Base-by-base conservation (phyloP, 2,888 invertebrate genomes). In the Theretra japonica region DNA sequence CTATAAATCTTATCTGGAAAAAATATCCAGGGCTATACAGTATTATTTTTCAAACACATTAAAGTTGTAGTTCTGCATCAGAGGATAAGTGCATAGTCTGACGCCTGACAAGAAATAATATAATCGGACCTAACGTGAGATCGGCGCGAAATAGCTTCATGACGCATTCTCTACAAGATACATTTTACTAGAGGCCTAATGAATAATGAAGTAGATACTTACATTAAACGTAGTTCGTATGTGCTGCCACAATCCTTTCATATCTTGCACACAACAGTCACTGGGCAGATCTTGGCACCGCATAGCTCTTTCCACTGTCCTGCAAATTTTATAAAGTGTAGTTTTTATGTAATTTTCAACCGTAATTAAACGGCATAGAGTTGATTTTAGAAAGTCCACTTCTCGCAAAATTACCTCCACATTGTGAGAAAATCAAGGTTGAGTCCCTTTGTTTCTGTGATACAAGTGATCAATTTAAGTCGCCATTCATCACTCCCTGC, bases 401-500 rank as follows among this genome's bases (percentile, higher is more conserved):
- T 41, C 65, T 23, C 23, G 41, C 23, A 50, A 58, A 68, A 56
- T 84, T 86, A 94, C 95, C 88, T 91, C 95, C 94, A 95, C 83
- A 91, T 83, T 41, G 84, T 86, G 33, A 82, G 79, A 70, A 86
- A 85, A 75, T 93, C 90, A 28, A 90, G 74, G 71, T 88, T 89
- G 72, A 84, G 79, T 65, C 85, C 85, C 78, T 88, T 92, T 8
- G 88, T 85, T 75, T 91, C 90, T 56, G 83, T 79, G 73, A 93
- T 84, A 78, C 86, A 87, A 56, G 82, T 84, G 23, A 94, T 90
- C 72, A 95, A 83, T 77, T 90, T 93, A 21, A 91, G 78, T 73
- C 94, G 84, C 94, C 94, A 94, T 74, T 92, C 89, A 79, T 93
- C 89, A 80, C 81, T 88, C 95, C 95, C 95, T 95, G 78, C 28